Conservation (phyloP, 2,113 vertebrate species). For the Elephas maximus region DNA sequence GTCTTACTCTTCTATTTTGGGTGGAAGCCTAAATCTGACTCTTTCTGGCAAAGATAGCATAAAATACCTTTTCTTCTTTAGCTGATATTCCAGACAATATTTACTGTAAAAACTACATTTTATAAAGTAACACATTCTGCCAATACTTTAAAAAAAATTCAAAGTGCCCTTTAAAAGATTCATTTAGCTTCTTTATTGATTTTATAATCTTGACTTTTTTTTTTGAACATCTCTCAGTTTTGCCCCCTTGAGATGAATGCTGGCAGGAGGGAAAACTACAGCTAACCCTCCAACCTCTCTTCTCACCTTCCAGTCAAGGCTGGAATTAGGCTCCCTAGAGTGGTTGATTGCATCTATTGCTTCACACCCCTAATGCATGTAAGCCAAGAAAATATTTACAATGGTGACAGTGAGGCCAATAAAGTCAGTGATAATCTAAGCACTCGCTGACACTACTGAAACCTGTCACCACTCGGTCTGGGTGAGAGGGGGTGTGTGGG, state of each 20-base stretch:
- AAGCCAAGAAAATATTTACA: not conserved
- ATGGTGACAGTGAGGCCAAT: not conserved
- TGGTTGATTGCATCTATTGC: too few relatives aligned
- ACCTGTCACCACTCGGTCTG: not conserved
- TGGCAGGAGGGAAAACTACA: not conserved
- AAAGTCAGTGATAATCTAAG: not conserved
- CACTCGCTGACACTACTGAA: not conserved
- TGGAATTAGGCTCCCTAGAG: not conserved
- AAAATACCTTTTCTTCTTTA: not conserved
- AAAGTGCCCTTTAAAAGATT: not conserved
- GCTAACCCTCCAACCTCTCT: not conserved
- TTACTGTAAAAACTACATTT: not conserved
- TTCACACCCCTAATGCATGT: not conserved
- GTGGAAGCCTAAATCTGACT: not conserved
- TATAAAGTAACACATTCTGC: not conserved
- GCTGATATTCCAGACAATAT: not conserved
- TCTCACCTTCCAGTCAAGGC: not conserved
- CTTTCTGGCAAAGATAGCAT: not conserved
- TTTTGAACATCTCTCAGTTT: not conserved
- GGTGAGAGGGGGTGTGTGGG: too few relatives aligned
- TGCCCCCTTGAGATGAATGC: not conserved
- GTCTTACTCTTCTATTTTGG: not conserved
- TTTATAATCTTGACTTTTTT: not conserved
- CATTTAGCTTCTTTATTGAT: not conserved
- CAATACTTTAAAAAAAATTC: not conserved